Evolutionary conservation across 2,888 invertebrate species (phyloP).

Genomic region (Belgica antarctica): DNA sequence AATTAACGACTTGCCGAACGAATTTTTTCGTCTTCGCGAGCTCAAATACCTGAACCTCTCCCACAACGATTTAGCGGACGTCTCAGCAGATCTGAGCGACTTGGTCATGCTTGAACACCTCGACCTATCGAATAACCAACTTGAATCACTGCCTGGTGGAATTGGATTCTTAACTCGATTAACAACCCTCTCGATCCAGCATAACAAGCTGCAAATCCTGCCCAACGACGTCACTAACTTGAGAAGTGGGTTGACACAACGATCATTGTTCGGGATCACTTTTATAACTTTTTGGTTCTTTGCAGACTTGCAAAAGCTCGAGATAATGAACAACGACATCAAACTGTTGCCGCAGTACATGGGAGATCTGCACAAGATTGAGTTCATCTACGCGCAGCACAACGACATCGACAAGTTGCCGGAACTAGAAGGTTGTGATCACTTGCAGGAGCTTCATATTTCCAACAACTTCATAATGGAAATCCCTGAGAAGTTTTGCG

Average conservation of each 20-base stretch:
- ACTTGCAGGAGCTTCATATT: conserved; percentile 76
- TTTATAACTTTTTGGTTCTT: neutral
- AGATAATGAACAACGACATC: conserved; percentile 71
- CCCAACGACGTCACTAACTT: conserved; percentile 80
- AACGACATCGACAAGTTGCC: conserved; percentile 77
- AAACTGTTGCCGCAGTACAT: conserved; percentile 63
- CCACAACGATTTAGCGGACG: conserved; percentile 67
- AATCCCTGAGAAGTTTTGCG: conserved; percentile 68
- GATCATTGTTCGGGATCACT: neutral
- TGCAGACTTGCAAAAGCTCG: conserved; percentile 64
- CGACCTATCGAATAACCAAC: conserved; percentile 75
- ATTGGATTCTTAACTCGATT: conserved; percentile 80
- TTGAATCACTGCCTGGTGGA: conserved; percentile 71
- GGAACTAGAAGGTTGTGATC: conserved; percentile 71
- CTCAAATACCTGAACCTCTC: conserved; percentile 70
- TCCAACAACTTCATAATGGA: conserved; percentile 79
- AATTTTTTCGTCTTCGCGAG: conserved; percentile 68
- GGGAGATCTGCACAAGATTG: conserved; percentile 71
- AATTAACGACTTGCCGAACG: conserved; percentile 61
- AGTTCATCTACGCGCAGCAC: conserved; percentile 74
- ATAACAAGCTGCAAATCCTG: conserved; percentile 71
- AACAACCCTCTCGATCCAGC: conserved; percentile 68
- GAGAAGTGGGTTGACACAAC: conserved; percentile 62
- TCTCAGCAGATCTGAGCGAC: conserved; percentile 73
- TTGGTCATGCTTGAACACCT: conserved; percentile 73